Conservation (phyloP, 2,113 vertebrate species). For the Eulemur rufifrons region DNA sequence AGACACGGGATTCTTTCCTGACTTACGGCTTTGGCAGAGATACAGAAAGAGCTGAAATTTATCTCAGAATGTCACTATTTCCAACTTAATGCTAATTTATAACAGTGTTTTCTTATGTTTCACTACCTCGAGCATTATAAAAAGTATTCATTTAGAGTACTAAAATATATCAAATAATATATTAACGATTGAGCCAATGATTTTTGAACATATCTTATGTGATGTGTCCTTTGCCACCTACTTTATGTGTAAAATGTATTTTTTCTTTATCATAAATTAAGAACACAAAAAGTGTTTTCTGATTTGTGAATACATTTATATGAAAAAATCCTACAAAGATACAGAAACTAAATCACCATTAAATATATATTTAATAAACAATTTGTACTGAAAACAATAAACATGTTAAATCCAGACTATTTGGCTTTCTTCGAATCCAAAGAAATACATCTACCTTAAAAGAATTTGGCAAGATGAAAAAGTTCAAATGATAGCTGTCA, state of each 20-base stretch:
- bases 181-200: background rate
- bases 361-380: conserved; percentile 15
- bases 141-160: background rate
- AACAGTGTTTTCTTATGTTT: background rate
- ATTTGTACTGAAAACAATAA: conserved; percentile 33
- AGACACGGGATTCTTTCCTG: conserved; percentile 38
- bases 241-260: conserved; percentile 19
- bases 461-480: background rate
- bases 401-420: background rate
- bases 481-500: background rate
- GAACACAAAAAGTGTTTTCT: conserved; percentile 28
- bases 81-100: conserved; percentile 37
- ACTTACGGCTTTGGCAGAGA: background rate
- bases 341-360: conserved; percentile 35
- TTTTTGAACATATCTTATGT: conserved; percentile 3
- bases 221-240: background rate
- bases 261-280: conserved; percentile 45
- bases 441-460: background rate
- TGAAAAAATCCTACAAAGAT: conserved; percentile 19
- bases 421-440: background rate
- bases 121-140: background rate
- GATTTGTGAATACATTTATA: background rate
- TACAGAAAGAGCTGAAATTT: background rate
- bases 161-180: conserved; percentile 29
- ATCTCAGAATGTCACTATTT: conserved; percentile 28